Evolutionary conservation across 2,888 invertebrate species (phyloP).

Genomic region (Melitaea athalia): DNA sequence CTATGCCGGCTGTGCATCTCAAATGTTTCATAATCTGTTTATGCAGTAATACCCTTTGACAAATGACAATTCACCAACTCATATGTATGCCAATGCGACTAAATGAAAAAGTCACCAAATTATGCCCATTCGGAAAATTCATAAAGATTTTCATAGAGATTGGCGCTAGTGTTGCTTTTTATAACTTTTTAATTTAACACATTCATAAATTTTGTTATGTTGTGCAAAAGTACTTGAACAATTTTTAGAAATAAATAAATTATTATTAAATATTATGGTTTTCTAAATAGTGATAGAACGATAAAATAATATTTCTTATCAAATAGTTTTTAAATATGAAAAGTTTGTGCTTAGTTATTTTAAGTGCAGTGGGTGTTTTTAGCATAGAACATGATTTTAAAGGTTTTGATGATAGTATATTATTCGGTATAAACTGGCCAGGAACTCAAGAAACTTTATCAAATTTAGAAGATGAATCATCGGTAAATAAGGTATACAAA

Average conservation of each 20-base stretch:
- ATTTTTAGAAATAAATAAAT: not conserved
- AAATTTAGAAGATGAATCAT: conserved; percentile 56
- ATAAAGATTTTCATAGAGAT: not conserved
- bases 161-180: not conserved
- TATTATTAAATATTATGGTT: conserved; percentile 10
- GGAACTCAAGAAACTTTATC: conserved; percentile 66
- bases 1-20: not conserved
- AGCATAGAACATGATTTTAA: conserved; percentile 84
- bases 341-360: conserved; percentile 50
- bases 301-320: conserved; percentile 3
- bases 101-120: conserved; percentile 37
- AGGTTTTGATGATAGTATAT: conserved; percentile 91
- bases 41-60: conserved; percentile 43
- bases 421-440: conserved; percentile 91
- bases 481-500: conserved; percentile 32
- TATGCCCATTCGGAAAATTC: not conserved
- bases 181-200: conserved; percentile 1
- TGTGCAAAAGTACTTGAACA: not conserved
- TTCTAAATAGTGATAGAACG: not conserved
- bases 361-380: conserved; percentile 51
- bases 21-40: not conserved
- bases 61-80: conserved; percentile 70
- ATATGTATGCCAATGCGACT: conserved; percentile 43
- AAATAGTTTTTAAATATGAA: conserved; percentile 50
- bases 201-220: conserved; percentile 6